Base-by-base conservation (phyloP, 2,113 vertebrate species). In the Macquaria australasica region DNA sequence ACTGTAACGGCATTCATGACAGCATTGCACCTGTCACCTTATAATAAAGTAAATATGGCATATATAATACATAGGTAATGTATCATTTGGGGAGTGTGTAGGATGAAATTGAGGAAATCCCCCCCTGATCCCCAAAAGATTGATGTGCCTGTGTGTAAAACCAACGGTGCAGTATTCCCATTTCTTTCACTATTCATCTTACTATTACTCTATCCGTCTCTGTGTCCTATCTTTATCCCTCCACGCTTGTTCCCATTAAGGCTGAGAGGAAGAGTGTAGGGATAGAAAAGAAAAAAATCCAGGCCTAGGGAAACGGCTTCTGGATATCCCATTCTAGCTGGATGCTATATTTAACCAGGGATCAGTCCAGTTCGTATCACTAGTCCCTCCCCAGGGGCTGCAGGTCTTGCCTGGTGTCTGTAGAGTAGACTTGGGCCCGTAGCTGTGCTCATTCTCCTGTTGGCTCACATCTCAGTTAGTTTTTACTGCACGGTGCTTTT, bases 291-390 rank as follows among this genome's bases (percentile, higher is more conserved):
- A 31, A 50, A 75, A 87, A 31, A 82, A 34, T 34, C 34, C 34
- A 34, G 45, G n/a, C 74, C 1, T 5, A 25, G 63, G 72, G 76
- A 83, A 81, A 89, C 41, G 55, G 41, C 73, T 91, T 95, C 94
- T 95, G 95, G 93, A 93, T 91, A 92, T 95, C 91, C 73, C 80
- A 89, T 91, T 87, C 39, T 74, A 50, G 55, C 62, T 83, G 67
- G 67, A 86, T 79, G 11, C 95, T 97, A 96, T 97, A 96, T 97
- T 96, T 97, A 97, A 96, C 94, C 81, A 66, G 43, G 31, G 81
- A 28, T 76, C 91, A 85, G 77, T 81, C 86, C 93, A 95, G 94
- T 95, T 93, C 92, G 10, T 93, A 93, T 95, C 95, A 92, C 87
- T 92, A 89, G 94, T 95, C 94, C 94, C 86, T 83, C 95, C 93